Conservation (phyloP, 2,113 vertebrate species). For the Oophaga pumilio region DNA sequence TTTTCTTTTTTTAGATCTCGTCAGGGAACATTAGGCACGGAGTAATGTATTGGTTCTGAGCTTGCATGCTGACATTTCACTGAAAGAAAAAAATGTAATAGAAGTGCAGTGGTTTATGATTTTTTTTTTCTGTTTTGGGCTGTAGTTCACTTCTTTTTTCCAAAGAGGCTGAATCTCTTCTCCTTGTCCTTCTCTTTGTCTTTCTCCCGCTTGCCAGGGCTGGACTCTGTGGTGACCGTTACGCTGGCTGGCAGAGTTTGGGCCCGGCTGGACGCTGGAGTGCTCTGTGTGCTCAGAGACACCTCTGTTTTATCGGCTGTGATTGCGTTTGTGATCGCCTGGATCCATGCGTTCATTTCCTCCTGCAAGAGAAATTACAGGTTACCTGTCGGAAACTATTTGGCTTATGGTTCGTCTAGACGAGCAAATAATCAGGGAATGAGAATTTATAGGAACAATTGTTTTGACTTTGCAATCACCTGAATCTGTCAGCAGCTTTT, state of each 20-base stretch:
- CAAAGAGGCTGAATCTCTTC: constrained; percentile 96
- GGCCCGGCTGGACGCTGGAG: constrained; percentile 88
- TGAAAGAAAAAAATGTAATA: constrained; percentile 73
- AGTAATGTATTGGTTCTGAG: constrained; percentile 93
- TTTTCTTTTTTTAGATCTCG: constrained; percentile 73
- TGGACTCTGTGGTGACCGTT: constrained; percentile 86
- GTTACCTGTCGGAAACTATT: not conserved
- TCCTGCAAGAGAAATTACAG: constrained; percentile 74
- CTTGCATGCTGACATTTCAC: constrained; percentile 92
- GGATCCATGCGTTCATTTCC: constrained; percentile 98
- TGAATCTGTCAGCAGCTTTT: too few relatives aligned
- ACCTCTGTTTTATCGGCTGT: constrained; percentile 80
- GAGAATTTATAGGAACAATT: too few relatives aligned
- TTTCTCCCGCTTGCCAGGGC: constrained; percentile 90
- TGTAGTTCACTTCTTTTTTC: constrained; percentile 94
- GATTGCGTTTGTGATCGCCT: constrained; percentile 87
- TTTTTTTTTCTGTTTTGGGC: constrained; percentile 51
- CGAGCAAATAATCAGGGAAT: too few relatives aligned
- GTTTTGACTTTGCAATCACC: too few relatives aligned
- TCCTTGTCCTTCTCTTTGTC: constrained; percentile 93
- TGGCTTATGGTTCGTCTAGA: too few relatives aligned
- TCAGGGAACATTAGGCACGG: constrained; percentile 85
- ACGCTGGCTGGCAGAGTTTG: constrained; percentile 90
- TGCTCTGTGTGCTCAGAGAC: constrained; percentile 86
- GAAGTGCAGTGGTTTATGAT: constrained; percentile 71